Percentiles rank a stretch among this genome's conserved stretches.
phyloP scores from a whole-genome alignment of 2,797 vertebrate species.

The Enteromius afrohamiltoni region DNA sequence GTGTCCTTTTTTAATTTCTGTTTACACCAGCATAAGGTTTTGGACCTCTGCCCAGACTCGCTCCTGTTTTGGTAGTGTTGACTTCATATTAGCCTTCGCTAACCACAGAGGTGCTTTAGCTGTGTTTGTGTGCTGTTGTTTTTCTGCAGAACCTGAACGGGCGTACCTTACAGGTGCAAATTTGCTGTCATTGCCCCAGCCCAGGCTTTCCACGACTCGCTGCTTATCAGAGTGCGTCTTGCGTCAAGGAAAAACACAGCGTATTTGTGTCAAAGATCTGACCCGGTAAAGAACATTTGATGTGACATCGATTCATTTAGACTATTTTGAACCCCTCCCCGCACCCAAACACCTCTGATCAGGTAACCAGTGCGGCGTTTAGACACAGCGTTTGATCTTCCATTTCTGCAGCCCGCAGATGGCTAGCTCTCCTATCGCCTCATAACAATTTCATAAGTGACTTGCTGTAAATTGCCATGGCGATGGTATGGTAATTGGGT shows the following conservation, averaged over 20 bases:
- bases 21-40: constrained; percentile 43
- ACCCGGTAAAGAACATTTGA: constrained; percentile 61
- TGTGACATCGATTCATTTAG: constrained; percentile 65
- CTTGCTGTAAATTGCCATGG: constrained; percentile 61
- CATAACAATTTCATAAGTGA: constrained; percentile 64
- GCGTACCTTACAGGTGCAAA: constrained; percentile 53
- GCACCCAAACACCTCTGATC: constrained; percentile 50
- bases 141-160: not conserved
- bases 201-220: constrained; percentile 58
- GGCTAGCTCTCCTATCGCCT: constrained; percentile 58
- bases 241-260: constrained; percentile 57
- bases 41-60: constrained; percentile 43
- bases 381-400: constrained; percentile 60
- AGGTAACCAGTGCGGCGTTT: constrained; percentile 46
- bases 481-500: constrained; percentile 59
- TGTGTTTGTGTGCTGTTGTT: not conserved
- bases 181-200: constrained; percentile 52
- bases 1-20: constrained; percentile 47
- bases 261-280: constrained; percentile 61
- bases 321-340: constrained; percentile 53
- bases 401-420: constrained; percentile 48
- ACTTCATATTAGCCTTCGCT: constrained; percentile 44
- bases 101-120: constrained; percentile 45
- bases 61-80: constrained; percentile 38
- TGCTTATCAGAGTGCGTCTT: constrained; percentile 62